Percentiles rank a stretch among this genome's conserved stretches.
Conservation (phyloP, 2,888 invertebrate species). For the Andrena dorsata region DNA sequence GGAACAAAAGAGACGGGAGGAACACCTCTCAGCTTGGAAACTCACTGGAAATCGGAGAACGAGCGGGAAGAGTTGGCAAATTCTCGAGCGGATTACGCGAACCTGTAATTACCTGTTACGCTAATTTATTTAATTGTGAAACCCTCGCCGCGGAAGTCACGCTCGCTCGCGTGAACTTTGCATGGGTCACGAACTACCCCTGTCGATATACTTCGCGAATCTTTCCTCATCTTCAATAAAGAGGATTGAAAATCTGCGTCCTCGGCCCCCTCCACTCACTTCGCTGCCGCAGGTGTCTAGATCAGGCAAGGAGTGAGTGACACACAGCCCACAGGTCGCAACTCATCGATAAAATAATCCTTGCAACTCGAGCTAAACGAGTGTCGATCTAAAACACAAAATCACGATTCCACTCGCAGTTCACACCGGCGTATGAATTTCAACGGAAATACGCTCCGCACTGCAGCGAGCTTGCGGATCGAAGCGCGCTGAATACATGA, state of each 20-base stretch:
- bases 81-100: conserved; percentile 59
- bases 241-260: no score
- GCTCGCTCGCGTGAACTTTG: conserved; percentile 4
- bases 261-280: no score
- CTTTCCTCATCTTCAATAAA: no score
- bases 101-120: conserved; percentile 66
- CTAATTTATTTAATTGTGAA: conserved; percentile 57
- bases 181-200: not conserved
- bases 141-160: conserved; percentile 13
- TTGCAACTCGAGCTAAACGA: not conserved
- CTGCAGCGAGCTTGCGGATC: not conserved
- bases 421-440: conserved; percentile 2
- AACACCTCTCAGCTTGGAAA: conserved; percentile 33
- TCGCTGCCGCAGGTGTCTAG: no score
- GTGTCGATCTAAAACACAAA: not conserved
- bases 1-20: not conserved
- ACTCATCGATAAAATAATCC: no score
- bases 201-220: no score
- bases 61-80: conserved; percentile 19
- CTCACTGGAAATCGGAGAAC: conserved; percentile 47
- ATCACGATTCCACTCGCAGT: conserved; percentile 8
- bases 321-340: no score
- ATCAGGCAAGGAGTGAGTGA: no score
- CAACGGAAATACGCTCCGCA: not conserved
- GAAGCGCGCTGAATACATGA: conserved; percentile 17